phyloP scores from a whole-genome alignment of 1,140 invertebrate genomes.

The Dufourea novaeangliae region DNA sequence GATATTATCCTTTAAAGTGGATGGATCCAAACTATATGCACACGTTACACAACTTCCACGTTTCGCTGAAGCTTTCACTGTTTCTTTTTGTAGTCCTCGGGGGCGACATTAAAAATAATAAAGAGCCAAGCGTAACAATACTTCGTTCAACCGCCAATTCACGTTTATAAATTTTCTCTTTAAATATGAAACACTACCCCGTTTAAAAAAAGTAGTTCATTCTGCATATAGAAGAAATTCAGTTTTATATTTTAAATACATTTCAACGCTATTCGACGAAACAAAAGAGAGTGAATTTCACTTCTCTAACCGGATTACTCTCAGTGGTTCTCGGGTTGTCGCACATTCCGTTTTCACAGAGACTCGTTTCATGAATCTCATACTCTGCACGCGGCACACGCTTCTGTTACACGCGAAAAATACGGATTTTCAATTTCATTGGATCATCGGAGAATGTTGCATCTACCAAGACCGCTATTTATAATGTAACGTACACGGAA shows the following conservation, averaged over 20 bases:
- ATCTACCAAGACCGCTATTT: no score
- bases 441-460: neutral
- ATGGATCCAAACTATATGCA: conserved; percentile 36
- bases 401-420: neutral
- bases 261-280: no score
- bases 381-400: neutral
- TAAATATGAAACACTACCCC: neutral
- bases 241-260: no score
- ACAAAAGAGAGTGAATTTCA: neutral
- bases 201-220: no score
- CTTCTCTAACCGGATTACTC: neutral
- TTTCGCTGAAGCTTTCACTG: neutral
- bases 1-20: conserved; percentile 57
- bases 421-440: neutral
- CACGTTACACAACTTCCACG: neutral
- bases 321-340: no score
- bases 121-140: neutral
- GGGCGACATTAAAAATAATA: neutral
- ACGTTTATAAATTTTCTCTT: neutral
- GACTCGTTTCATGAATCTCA: neutral
- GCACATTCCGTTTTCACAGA: neutral
- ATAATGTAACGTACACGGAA: no score
- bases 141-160: neutral
- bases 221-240: no score
- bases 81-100: neutral